Percentiles rank a stretch among this genome's conserved stretches.
These are phyloP conservation scores for Pongo pygmaeus DNA, from an alignment of 2,113 vertebrate genomes.

Conservation along the genomic window DNA sequence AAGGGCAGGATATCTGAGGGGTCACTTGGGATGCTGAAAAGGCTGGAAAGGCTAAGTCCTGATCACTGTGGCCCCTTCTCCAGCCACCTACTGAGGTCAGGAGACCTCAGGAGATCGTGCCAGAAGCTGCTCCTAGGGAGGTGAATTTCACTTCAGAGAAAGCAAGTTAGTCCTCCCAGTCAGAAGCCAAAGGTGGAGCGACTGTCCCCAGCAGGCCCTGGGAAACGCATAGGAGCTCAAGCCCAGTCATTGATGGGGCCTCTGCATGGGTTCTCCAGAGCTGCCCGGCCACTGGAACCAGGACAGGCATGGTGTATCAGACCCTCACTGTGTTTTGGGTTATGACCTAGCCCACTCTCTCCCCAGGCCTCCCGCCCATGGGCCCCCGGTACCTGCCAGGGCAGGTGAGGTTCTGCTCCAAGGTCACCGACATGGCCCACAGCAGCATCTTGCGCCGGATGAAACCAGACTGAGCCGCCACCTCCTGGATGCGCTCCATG, in stretches of 20 bases:
- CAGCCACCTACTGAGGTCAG: neutral
- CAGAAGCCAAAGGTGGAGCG: neutral
- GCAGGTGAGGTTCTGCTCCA: conserved; percentile 86
- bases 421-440: conserved; percentile 91
- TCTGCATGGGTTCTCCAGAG: neutral
- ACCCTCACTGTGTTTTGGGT: fast-evolving
- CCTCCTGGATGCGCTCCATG: conserved; percentile 92
- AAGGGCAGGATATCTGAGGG: fast-evolving
- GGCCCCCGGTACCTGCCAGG: conserved; percentile 80
- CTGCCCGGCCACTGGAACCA: fast-evolving
- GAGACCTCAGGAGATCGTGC: neutral
- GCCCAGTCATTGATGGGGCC: fast-evolving
- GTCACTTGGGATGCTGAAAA: neutral
- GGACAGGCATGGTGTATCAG: neutral
- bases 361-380: neutral
- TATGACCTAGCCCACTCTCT: too few species aligned
- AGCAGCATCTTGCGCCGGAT: conserved; percentile 89
- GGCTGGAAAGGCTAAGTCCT: neutral
- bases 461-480: conserved; percentile 86
- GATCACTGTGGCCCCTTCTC: neutral
- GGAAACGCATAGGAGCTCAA: neutral
- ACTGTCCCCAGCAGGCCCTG: neutral
- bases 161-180: neutral
- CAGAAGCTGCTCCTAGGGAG: neutral
- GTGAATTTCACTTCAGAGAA: neutral